phyloP scores from a whole-genome alignment of 1,140 invertebrate genomes.

The Apis mellifera region DNA sequence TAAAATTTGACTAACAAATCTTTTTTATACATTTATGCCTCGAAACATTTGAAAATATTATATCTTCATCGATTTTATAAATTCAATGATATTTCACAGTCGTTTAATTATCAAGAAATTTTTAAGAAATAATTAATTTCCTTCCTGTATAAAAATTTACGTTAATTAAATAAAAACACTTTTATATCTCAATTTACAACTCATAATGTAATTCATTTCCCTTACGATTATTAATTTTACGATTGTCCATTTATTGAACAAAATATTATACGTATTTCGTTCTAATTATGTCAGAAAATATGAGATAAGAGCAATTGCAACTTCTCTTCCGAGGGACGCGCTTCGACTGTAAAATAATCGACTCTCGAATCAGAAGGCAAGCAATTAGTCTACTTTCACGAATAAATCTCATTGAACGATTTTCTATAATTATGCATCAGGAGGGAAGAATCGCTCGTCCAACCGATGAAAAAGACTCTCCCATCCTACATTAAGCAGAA shows the following conservation, averaged over 20 bases:
- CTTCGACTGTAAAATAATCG: background rate
- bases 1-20: no score
- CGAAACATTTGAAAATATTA: no score
- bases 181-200: no score
- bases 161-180: no score
- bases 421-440: slow-evolving; percentile 23
- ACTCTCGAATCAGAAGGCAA: background rate
- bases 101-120: background rate
- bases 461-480: slow-evolving; percentile 10
- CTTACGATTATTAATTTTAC: no score
- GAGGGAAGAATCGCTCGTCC: background rate
- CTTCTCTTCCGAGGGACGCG: background rate
- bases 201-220: no score
- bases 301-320: background rate
- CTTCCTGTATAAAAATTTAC: no score
- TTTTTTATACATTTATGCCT: no score
- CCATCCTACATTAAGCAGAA: slow-evolving; percentile 18
- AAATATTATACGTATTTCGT: background rate
- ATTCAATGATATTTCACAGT: no score
- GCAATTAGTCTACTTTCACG: background rate
- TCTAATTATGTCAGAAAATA: background rate
- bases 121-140: background rate
- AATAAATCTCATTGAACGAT: slow-evolving; percentile 1
- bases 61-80: no score
- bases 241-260: no score